These are phyloP conservation scores for Manacus vitellinus DNA, from an alignment of 2,113 vertebrate species.

Conservation along the genomic window DNA sequence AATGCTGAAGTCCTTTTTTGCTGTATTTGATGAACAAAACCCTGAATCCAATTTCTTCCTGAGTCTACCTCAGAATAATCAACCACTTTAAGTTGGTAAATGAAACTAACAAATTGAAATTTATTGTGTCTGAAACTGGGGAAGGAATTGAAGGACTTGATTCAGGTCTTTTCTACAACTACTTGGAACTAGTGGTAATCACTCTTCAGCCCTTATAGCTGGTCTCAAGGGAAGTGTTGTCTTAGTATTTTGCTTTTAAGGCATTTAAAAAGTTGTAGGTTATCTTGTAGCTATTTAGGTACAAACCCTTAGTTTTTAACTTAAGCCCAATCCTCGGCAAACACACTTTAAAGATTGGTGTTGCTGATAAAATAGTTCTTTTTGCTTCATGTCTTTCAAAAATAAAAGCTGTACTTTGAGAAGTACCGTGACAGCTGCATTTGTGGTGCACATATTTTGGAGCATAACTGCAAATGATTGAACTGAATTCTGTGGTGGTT, in stretches of 20 bases:
- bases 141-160: neutral
- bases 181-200: neutral
- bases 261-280: neutral
- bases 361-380: neutral
- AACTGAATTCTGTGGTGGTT: neutral
- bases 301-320: neutral
- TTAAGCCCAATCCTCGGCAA: neutral
- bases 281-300: neutral
- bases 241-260: neutral
- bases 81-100: neutral
- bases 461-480: neutral
- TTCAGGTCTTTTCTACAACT: neutral
- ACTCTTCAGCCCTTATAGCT: neutral
- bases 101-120: neutral
- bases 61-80: neutral
- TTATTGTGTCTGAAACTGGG: neutral
- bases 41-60: fast-evolving
- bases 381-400: neutral
- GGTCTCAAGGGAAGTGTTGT: neutral
- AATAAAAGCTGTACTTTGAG: neutral
- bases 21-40: neutral
- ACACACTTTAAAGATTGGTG: neutral
- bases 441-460: neutral
- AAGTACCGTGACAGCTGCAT: neutral
- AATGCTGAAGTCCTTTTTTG: neutral